These are phyloP conservation scores for Corticium candelabrum DNA, from an alignment of 37 sponge, comb jelly and placozoan species.

Conservation along the genomic window DNA sequence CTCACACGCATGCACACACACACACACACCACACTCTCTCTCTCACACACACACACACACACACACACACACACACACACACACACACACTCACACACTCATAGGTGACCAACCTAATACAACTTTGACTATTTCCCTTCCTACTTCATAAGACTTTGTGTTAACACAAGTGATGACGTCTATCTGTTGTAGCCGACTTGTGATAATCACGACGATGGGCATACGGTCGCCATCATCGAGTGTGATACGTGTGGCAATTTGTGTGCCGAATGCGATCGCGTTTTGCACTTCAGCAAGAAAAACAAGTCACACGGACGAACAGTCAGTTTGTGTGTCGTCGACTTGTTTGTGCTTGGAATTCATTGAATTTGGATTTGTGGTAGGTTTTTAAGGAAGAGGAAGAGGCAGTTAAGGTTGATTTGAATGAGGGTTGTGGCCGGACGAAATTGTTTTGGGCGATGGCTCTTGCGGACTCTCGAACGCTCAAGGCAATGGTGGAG, in stretches of 20 bases:
- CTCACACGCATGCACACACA: not conserved
- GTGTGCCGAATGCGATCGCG: slow-evolving; percentile 94
- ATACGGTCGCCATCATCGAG: slow-evolving; percentile 77
- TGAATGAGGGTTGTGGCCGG: slow-evolving; percentile 94
- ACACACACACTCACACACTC: too few species aligned
- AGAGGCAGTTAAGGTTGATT: slow-evolving; percentile 86
- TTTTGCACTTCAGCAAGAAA: slow-evolving; percentile 68
- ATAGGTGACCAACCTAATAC: too few species aligned
- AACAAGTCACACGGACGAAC: slow-evolving; percentile 23
- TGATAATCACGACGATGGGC: slow-evolving; percentile 97
- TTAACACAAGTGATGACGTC: not conserved
- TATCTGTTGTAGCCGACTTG: slow-evolving; percentile 56
- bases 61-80: too few species aligned
- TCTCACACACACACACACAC: too few species aligned
- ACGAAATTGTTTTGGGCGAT: slow-evolving; percentile 97
- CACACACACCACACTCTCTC: not conserved
- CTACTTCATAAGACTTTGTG: not conserved
- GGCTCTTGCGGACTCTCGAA: slow-evolving; percentile 86
- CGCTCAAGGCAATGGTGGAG: slow-evolving; percentile 88
- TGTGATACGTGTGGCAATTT: slow-evolving; percentile 91
- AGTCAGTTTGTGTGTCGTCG: not conserved
- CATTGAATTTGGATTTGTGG: not conserved
- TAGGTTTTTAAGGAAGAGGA: slow-evolving; percentile 98
- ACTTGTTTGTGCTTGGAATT: too few species aligned
- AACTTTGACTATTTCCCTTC: not conserved